phyloP scores from a whole-genome alignment of 2,113 vertebrate genomes.

The Thalassarche chlororhynchos region DNA sequence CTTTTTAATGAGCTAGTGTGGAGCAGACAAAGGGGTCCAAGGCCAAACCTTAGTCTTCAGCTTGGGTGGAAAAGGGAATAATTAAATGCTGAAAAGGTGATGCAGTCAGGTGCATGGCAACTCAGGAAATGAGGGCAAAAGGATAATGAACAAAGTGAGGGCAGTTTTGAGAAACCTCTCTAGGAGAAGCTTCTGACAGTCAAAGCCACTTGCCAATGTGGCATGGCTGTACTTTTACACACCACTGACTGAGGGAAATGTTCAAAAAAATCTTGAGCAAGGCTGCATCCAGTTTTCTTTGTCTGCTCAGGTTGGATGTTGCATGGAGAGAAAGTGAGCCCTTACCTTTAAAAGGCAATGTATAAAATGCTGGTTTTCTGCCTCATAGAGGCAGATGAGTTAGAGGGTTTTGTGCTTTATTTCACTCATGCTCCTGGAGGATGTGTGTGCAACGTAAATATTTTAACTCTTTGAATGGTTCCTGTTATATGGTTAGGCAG shows the following conservation, averaged over 20 bases:
- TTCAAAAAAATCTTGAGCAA: background rate
- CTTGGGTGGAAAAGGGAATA: background rate
- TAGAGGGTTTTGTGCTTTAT: background rate
- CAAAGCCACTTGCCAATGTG: background rate
- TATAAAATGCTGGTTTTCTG: background rate
- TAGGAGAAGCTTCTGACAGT: background rate
- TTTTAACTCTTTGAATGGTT: background rate
- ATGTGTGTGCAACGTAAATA: background rate
- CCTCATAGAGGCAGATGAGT: background rate
- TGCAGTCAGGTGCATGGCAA: background rate
- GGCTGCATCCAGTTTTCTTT: background rate
- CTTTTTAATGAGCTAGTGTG: slow-evolving; percentile 8
- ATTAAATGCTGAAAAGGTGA: slow-evolving; percentile 16
- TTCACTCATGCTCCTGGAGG: background rate
- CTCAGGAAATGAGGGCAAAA: background rate
- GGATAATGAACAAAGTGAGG: slow-evolving; percentile 2
- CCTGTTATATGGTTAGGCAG: background rate
- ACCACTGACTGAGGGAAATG: background rate
- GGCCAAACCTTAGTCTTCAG: slow-evolving; percentile 15
- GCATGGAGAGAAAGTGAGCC: background rate
- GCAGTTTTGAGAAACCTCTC: background rate
- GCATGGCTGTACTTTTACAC: background rate
- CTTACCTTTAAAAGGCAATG: background rate
- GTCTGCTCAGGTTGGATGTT: background rate
- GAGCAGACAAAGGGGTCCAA: background rate